These are phyloP conservation scores for Turritopsis rubra DNA, from an alignment of 30 jellyfish, hydroid and myxozoan genomes.

Conservation along the genomic window DNA sequence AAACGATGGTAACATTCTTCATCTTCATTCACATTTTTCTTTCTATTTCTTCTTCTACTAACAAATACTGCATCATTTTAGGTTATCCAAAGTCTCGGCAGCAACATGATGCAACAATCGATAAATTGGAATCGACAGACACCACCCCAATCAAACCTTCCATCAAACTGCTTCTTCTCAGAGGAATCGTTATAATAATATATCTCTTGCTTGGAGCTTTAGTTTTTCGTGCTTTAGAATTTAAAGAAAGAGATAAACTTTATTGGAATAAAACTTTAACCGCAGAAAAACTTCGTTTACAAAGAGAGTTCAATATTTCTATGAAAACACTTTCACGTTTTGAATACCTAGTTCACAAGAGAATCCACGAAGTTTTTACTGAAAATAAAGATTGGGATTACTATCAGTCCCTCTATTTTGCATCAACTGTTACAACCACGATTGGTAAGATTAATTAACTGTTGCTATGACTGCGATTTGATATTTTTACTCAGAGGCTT, in stretches of 20 bases:
- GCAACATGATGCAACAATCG: constrained; percentile 29
- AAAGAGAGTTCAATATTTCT: constrained; percentile 42
- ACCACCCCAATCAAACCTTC: constrained; percentile 63
- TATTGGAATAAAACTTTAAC: constrained; percentile 35
- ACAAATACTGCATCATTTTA: background rate
- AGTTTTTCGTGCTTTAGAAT: constrained; percentile 76
- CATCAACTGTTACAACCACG: constrained; percentile 88
- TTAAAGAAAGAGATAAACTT: constrained; percentile 44
- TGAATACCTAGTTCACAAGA: constrained; percentile 43
- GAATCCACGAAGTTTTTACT: constrained; percentile 28
- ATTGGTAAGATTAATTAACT: constrained; percentile 45
- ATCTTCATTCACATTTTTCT: background rate
- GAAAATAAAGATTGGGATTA: constrained; percentile 67
- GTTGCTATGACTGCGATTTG: too few species aligned
- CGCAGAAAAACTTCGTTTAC: constrained; percentile 23
- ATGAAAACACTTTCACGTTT: constrained; percentile 25
- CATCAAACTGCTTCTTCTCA: constrained; percentile 44
- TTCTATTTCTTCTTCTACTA: background rate
- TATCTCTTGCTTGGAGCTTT: constrained; percentile 86
- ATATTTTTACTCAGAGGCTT: too few species aligned
- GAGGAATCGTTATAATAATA: constrained; percentile 63
- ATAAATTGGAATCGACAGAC: constrained; percentile 14
- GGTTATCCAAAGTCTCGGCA: constrained; percentile 40
- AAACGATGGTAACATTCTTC: background rate
- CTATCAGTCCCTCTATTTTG: constrained; percentile 85